Percentiles rank a stretch among this genome's conserved stretches.
Conservation (phyloP, 2,113 vertebrate genomes). For the Corythoichthys intestinalis region DNA sequence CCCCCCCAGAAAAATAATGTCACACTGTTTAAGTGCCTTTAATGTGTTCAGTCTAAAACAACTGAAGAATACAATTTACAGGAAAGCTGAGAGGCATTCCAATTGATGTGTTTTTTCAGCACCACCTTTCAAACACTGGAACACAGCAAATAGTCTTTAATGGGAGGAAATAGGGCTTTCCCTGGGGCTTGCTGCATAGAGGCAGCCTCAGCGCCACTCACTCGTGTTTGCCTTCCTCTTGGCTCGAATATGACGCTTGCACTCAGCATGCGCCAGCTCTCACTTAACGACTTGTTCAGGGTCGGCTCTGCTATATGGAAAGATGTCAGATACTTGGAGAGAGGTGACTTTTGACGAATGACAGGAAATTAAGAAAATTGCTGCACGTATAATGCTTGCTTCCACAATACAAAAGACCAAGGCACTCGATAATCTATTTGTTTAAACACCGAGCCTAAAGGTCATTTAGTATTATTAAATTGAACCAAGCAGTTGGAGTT, state of each 20-base stretch:
- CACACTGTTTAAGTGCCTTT: conserved; percentile 21
- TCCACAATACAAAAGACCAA: background rate
- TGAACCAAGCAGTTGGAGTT: conserved; percentile 3
- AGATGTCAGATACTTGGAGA: conserved; percentile 17
- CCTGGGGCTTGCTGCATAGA: conserved; percentile 47
- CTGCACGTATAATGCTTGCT: conserved; percentile 24
- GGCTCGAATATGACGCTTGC: conserved; percentile 26
- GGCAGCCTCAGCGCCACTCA: conserved; percentile 23
- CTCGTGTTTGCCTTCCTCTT: conserved; percentile 24
- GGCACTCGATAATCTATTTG: conserved; percentile 1
- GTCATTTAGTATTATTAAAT: conserved; percentile 26
- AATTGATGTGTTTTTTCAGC: conserved; percentile 46
- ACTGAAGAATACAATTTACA: conserved; percentile 29
- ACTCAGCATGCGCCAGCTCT: conserved; percentile 28
- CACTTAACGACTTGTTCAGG: conserved; percentile 36
- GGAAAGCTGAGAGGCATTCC: conserved; percentile 39
- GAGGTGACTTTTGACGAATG: background rate
- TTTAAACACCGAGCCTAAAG: conserved; percentile 10
- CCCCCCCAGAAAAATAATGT: conserved; percentile 19
- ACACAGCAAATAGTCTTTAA: conserved; percentile 64
- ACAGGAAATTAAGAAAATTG: conserved; percentile 3
- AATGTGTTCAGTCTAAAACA: conserved; percentile 27
- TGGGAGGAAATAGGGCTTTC: conserved; percentile 64
- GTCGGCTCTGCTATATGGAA: conserved; percentile 27
- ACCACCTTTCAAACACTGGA: conserved; percentile 59